These are phyloP conservation scores for Drosophila borborema DNA, from an alignment of 2,888 invertebrate species.

Conservation along the genomic window DNA sequence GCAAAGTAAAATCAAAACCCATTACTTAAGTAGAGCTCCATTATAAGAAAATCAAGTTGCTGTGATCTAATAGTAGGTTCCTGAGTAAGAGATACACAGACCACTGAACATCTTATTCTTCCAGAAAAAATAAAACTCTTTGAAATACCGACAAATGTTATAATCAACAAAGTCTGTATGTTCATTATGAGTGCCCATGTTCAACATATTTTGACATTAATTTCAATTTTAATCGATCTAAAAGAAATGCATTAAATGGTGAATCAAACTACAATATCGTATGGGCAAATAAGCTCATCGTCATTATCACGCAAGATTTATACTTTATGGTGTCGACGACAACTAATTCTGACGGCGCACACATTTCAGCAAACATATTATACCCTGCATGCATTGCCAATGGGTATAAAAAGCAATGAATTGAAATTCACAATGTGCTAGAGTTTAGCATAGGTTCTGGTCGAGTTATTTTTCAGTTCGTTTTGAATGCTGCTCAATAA, in stretches of 20 bases:
- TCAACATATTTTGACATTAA: background rate
- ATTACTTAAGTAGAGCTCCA: constrained; percentile 10
- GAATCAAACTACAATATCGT: background rate
- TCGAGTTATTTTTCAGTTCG: constrained; percentile 11
- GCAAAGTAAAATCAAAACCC: background rate
- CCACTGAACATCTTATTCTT: background rate
- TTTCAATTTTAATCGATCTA: background rate
- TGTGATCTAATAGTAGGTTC: background rate
- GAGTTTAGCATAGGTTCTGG: constrained; percentile 38
- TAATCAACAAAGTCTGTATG: background rate
- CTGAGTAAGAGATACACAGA: background rate
- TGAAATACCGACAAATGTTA: background rate
- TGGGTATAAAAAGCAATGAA: background rate
- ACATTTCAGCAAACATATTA: background rate
- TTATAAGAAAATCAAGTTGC: no score
- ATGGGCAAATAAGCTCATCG: background rate
- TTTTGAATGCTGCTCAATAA: constrained; percentile 28
- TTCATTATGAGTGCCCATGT: no score
- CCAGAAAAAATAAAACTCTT: no score
- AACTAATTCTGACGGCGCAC: background rate
- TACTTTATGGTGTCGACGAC: background rate
- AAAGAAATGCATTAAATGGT: background rate
- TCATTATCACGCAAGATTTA: background rate
- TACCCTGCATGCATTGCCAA: background rate
- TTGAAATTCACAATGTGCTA: constrained; percentile 22